Evolutionary conservation across 2,888 invertebrate species (phyloP).

Genomic region (Boloria euphrosyne): DNA sequence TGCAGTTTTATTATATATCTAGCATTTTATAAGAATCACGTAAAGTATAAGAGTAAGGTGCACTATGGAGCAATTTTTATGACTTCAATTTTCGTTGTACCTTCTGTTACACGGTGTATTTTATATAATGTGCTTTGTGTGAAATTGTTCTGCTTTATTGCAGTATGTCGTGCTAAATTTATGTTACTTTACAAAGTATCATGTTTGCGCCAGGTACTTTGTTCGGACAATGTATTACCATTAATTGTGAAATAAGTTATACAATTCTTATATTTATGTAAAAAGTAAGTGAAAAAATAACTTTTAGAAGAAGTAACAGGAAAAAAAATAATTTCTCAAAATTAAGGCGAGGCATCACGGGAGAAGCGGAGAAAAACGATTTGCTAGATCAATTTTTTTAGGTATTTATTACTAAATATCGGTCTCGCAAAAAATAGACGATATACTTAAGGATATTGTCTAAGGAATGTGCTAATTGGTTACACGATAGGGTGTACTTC

Average conservation of each 20-base stretch:
- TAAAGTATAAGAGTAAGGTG: conserved; percentile 57
- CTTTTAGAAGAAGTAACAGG: too few relatives aligned
- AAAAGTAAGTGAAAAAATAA: too few relatives aligned
- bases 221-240: background rate
- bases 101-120: conserved; percentile 36
- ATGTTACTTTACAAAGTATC: background rate
- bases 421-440: too few relatives aligned
- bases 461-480: too few relatives aligned
- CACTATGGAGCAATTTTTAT: conserved; percentile 55
- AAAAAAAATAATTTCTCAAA: too few relatives aligned
- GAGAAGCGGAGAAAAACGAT: too few relatives aligned
- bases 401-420: too few relatives aligned
- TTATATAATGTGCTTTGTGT: conserved; percentile 29
- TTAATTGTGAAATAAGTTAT: background rate
- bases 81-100: conserved; percentile 50
- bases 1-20: conserved; percentile 11
- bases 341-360: too few relatives aligned
- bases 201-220: background rate
- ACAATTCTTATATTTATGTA: background rate
- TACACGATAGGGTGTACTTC: too few relatives aligned
- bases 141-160: conserved; percentile 26
- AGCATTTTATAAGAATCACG: conserved; percentile 49
- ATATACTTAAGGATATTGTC: too few relatives aligned
- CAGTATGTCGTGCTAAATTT: background rate
- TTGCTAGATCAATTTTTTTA: too few relatives aligned